These are phyloP conservation scores for Gambelia wislizenii DNA, from an alignment of 2,797 vertebrate genomes.

Conservation along the genomic window DNA sequence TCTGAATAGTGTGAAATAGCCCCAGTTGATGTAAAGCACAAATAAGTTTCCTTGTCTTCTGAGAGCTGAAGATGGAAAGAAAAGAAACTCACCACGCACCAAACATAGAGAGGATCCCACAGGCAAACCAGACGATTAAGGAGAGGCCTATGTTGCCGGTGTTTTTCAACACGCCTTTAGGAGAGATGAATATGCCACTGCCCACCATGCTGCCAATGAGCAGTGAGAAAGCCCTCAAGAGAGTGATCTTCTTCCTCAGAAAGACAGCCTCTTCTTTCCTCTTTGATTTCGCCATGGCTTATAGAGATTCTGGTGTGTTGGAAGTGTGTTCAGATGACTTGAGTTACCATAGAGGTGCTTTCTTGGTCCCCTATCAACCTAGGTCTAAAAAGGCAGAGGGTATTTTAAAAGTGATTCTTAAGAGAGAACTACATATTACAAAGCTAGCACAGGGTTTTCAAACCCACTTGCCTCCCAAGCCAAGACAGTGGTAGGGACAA, in stretches of 20 bases:
- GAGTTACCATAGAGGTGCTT: neutral
- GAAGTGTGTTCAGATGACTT: neutral
- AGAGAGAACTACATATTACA: neutral
- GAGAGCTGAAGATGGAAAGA: slow-evolving; percentile 25
- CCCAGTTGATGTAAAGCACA: neutral
- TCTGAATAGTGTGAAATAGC: too few relatives aligned
- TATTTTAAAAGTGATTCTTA: neutral
- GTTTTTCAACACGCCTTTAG: slow-evolving; percentile 89
- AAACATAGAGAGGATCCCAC: slow-evolving; percentile 85
- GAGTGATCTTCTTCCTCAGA: slow-evolving; percentile 83
- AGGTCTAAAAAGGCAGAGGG: neutral
- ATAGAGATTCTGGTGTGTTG: neutral
- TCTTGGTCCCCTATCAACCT: neutral
- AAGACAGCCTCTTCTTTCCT: slow-evolving; percentile 73
- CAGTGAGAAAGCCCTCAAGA: slow-evolving; percentile 83
- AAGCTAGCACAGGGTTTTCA: neutral
- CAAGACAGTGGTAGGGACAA: neutral
- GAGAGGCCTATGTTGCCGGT: slow-evolving; percentile 87
- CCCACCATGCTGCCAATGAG: slow-evolving; percentile 89
- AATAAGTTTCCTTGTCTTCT: neutral
- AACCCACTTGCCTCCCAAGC: neutral
- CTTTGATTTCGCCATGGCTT: slow-evolving; percentile 65
- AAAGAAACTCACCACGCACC: slow-evolving; percentile 79
- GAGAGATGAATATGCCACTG: slow-evolving; percentile 92
- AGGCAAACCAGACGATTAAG: slow-evolving; percentile 85